phyloP scores from a whole-genome alignment of 2,797 vertebrate species.

The Phrynocephalus guinanensis region DNA sequence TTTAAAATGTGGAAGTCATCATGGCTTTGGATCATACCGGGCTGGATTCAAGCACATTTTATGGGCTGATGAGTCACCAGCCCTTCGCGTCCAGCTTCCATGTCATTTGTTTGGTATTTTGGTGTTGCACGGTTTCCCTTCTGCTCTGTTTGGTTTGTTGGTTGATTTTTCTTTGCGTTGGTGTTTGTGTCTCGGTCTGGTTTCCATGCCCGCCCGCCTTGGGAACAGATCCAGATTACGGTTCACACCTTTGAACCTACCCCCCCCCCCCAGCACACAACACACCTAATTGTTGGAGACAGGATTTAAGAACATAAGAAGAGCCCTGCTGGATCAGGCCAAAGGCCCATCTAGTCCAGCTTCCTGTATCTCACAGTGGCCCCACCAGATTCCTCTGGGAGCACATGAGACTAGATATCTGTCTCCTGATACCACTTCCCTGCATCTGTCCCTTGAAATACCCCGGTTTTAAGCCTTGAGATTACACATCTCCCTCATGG shows the following conservation, averaged over 20 bases:
- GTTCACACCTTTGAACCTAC: background rate
- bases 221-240: background rate
- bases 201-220: constrained; percentile 57
- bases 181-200: constrained; percentile 80
- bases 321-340: too few relatives aligned
- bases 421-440: too few relatives aligned
- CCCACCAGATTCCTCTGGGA: too few relatives aligned
- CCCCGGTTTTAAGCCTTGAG: too few relatives aligned
- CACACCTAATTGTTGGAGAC: too few relatives aligned
- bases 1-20: constrained; percentile 70
- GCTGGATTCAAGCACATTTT: constrained; percentile 78
- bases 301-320: too few relatives aligned
- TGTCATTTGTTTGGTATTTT: constrained; percentile 85
- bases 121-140: constrained; percentile 67
- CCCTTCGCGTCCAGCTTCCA: constrained; percentile 80
- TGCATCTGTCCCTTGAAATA: too few relatives aligned
- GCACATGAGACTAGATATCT: too few relatives aligned
- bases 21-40: constrained; percentile 75
- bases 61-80: constrained; percentile 81
- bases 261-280: background rate
- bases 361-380: too few relatives aligned
- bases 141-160: background rate
- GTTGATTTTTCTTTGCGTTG: constrained; percentile 68
- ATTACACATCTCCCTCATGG: too few relatives aligned
- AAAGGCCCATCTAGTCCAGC: too few relatives aligned